Base-by-base conservation (phyloP, 2,797 vertebrate genomes). In the Novumbra hubbsi region DNA sequence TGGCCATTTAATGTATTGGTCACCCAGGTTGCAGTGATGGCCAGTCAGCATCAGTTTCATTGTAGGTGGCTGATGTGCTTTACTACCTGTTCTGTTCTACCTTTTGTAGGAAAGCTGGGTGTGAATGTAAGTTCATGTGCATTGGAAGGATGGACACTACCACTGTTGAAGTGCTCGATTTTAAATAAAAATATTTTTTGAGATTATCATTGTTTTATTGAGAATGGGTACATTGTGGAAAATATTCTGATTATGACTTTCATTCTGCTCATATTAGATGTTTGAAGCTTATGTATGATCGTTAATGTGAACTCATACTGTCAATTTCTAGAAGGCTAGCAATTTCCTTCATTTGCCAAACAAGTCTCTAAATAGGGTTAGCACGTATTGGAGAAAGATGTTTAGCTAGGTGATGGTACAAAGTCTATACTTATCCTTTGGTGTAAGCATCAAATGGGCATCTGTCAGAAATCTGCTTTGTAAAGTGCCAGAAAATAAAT, bases 31-130 rank as follows among this genome's bases (percentile, higher is more conserved):
- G 30, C 30, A 32, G 17, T 65, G 16, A 30, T 65, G 30, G 63
- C 30, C 63, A 65, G 2, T 32, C 28, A 4, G 28, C 27, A 2
- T n/a, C 34, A 27, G 8, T 14, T 24, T 70, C 48, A 24, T 12
- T 32, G 19, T 71, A 55, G 16, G 30, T 66, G 64, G 17, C 6
- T 52, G 15, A 14, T 49, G 45, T 50, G 52, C 1, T 12, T 52
- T 28, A n/a, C 49, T 55, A 4, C 50, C 9, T 16, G 48, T 82
- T 78, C n/a, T 73, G 38, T 19, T 24, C 15, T 70, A 48, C 24
- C 45, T 15, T 80, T 79, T 78, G 19, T 85, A 89, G 87, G 86
- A 77, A 74, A 66, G 72, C 70, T 73, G 68, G 76, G 78, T 75
- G 57, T 80, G 76, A 38, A 21, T 74, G 68, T 75, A 79, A 77